A percentile compares a stretch with the other conserved stretches of the same genome.
phyloP scores from a whole-genome alignment of 2,888 invertebrate genomes.

The Eupithecia tripunctaria region DNA sequence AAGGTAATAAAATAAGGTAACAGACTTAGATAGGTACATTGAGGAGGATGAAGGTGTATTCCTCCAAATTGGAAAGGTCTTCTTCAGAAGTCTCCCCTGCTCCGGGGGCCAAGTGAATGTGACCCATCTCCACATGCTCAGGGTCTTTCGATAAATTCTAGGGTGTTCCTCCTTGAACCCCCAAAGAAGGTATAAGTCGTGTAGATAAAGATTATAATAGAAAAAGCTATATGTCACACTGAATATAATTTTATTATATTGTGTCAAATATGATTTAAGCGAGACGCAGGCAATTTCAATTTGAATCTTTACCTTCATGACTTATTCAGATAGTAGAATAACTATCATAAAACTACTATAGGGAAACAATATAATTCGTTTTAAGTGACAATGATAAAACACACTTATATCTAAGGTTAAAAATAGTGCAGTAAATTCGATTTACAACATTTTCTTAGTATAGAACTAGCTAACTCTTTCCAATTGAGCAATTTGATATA shows the following conservation, averaged over 20 bases:
- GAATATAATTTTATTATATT: too few species aligned
- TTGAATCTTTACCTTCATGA: neutral
- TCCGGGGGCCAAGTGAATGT: too few species aligned
- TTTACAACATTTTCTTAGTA: neutral
- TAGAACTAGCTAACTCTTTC: conserved; percentile 32
- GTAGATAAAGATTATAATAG: too few species aligned
- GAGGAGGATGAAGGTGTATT: neutral
- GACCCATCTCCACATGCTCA: neutral
- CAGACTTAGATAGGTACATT: conserved; percentile 1
- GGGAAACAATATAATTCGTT: neutral
- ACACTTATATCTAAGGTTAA: neutral
- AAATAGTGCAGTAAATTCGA: neutral
- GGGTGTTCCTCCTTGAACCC: neutral
- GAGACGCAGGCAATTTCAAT: neutral
- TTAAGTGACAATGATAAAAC: neutral
- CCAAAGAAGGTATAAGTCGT: neutral
- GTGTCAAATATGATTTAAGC: too few species aligned
- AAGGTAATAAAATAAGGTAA: neutral
- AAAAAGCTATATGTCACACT: too few species aligned
- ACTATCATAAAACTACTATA: neutral
- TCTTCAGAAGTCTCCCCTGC: neutral
- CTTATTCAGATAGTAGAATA: neutral
- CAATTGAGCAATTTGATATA: conserved; percentile 67
- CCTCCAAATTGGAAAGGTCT: too few species aligned
- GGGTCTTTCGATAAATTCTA: neutral